phyloP scores from a whole-genome alignment of 2,888 invertebrate species.

The Orchestes rusci region DNA sequence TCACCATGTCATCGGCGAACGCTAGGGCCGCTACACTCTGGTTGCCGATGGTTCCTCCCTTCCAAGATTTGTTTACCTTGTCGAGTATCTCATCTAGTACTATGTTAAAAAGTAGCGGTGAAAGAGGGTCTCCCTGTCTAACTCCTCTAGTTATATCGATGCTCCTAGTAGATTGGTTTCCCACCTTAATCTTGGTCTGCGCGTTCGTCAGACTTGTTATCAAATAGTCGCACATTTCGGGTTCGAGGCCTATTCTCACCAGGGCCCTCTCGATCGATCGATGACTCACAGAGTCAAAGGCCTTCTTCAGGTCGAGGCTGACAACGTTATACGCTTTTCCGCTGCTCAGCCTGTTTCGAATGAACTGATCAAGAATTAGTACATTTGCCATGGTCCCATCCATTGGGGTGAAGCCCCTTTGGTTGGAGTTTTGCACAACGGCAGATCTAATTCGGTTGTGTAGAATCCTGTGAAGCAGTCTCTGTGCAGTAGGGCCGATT shows the following conservation, averaged over 20 bases:
- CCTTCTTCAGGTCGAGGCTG: slow-evolving; percentile 23
- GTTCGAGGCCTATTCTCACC: no score
- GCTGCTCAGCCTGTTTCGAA: slow-evolving; percentile 1
- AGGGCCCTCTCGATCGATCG: slow-evolving; percentile 17
- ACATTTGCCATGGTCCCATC: slow-evolving; percentile 20
- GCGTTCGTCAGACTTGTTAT: background rate
- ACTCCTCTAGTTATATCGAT: slow-evolving; percentile 2
- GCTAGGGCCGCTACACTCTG: no score
- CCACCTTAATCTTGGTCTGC: background rate
- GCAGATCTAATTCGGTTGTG: no score
- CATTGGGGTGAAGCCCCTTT: slow-evolving; percentile 11
- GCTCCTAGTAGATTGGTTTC: background rate
- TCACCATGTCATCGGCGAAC: no score
- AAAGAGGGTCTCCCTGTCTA: slow-evolving; percentile 11
- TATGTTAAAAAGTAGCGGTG: no score
- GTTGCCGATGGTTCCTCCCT: no score
- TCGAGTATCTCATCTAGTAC: no score
- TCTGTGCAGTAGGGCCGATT: background rate
- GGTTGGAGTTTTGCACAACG: no score
- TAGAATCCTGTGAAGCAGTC: background rate
- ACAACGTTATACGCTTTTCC: slow-evolving; percentile 10
- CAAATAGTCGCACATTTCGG: background rate
- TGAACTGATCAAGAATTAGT: background rate
- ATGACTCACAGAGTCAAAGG: slow-evolving; percentile 26
- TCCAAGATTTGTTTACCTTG: no score